Percentiles rank a stretch among this genome's conserved stretches.
Conservation (phyloP, 2,888 invertebrate genomes). For the Aquatica leii region DNA sequence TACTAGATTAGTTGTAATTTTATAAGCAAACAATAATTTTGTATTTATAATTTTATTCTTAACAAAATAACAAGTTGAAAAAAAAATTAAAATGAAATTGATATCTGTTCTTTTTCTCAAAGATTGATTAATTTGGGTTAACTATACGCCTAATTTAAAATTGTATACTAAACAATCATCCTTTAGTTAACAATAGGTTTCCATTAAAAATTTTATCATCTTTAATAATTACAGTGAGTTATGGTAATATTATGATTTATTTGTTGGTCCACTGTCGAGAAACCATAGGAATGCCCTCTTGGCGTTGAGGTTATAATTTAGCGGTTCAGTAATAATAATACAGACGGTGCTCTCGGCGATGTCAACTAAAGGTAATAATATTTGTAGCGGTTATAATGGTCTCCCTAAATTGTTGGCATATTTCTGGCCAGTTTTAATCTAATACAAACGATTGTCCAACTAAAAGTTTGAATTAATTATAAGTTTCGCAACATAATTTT, state of each 20-base stretch:
- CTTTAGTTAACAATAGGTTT: constrained; percentile 15
- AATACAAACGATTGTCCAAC: constrained; percentile 21
- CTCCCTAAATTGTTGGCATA: constrained; percentile 26
- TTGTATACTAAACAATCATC: constrained; percentile 4
- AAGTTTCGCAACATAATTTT: constrained; percentile 7
- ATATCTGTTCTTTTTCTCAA: no score
- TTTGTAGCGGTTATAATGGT: constrained; percentile 23
- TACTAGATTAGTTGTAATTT: no score
- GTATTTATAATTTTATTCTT: no score
- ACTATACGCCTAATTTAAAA: constrained; percentile 11
- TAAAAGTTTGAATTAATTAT: constrained; percentile 16
- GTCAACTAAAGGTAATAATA: constrained; percentile 39
- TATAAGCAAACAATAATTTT: no score
- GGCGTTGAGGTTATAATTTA: constrained; percentile 41
- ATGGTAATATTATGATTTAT: constrained; percentile 37
- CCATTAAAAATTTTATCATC: constrained; percentile 33
- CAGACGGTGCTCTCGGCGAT: constrained; percentile 33
- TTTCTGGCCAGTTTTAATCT: constrained; percentile 21
- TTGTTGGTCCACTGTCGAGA: constrained; percentile 35
- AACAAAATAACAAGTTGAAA: no score
- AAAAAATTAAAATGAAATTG: no score
- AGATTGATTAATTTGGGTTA: no score
- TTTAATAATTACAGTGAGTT: constrained; percentile 36
- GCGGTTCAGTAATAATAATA: constrained; percentile 40
- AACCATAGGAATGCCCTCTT: constrained; percentile 44